Evolutionary conservation across 2,888 invertebrate genomes (phyloP), one percentile per base, ranked within the genome.

Genomic region (Alloplasta piceator): DNA sequence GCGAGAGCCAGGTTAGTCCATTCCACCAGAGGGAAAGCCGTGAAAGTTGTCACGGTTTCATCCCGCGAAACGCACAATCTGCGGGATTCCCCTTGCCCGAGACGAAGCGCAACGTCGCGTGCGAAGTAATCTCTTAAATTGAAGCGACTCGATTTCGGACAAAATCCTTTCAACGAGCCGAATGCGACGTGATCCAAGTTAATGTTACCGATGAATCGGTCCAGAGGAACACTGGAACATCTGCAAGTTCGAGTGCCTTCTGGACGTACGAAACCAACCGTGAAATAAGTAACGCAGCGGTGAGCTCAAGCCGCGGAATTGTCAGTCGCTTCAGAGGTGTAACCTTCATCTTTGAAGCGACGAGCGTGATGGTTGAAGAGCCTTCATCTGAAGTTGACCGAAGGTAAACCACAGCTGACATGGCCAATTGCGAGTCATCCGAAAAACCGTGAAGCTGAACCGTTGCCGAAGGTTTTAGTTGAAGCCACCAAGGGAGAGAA

Each of bases 251-350:
- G 0, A 66, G 55, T n/a, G 26, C 67, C 0, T 9, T 48, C 55
- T 41, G 67, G 10, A 82, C 67, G 26, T 82, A 63, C 0, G 43
- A 9, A 0, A 73, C 58, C 0, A 85, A 61, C 52, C 16, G 50
- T 14, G 79, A 12, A 6, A 82, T 56, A 6, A 83, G 72, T 2
- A 67, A 50, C 2, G 82, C 78, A 0, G 75, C 82, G 38, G 55
- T 41, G 58, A 83, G 55, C 56, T 83, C 78, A 7, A 83, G 78
- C 6, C 80, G 72, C 14, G 83, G 83, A 4, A 84, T 76, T 1
- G 78, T 67, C n/a, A 81, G n/a, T 14, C 61, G 55, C 52, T 82
- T 83, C 1, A 26, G 26, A 1, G 26, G 26, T 1, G 26, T 3
- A 3, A 26, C 26, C 26, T 26, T 26, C 1, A 3, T 26, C 26